phyloP scores from a whole-genome alignment of 2,888 invertebrate species.

The Clivina fossor region DNA sequence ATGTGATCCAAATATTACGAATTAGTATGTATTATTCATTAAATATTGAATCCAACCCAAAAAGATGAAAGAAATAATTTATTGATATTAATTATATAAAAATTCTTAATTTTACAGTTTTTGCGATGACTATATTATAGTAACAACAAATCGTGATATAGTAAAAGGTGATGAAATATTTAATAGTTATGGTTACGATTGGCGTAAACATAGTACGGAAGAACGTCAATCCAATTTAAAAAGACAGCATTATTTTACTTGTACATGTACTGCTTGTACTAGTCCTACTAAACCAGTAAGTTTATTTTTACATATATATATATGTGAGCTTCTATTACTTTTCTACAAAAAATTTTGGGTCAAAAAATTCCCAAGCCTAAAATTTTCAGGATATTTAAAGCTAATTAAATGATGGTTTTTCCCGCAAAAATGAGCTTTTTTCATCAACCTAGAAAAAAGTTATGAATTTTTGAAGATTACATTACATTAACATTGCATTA shows the following conservation, averaged over 20 bases:
- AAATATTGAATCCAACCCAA: conserved; percentile 1
- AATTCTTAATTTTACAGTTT: conserved; percentile 57
- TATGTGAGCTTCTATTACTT: conserved; percentile 15
- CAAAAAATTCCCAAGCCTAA: too few species aligned
- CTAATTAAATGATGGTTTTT: too few species aligned
- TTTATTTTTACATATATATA: neutral
- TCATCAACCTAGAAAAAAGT: too few species aligned
- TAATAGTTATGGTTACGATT: conserved; percentile 85
- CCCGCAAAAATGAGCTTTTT: too few species aligned
- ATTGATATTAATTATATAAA: neutral
- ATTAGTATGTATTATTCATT: conserved; percentile 57
- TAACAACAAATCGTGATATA: conserved; percentile 69
- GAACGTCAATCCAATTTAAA: conserved; percentile 65
- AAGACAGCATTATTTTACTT: conserved; percentile 77
- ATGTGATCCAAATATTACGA: conserved; percentile 80
- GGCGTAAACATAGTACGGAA: conserved; percentile 61
- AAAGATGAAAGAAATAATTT: neutral
- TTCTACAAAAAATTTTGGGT: too few species aligned
- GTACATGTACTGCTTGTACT: conserved; percentile 72
- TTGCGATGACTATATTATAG: conserved; percentile 68
- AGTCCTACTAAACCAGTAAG: conserved; percentile 42
- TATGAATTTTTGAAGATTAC: too few species aligned
- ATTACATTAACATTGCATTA: too few species aligned
- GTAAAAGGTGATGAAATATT: conserved; percentile 69
- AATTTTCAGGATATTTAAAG: too few species aligned